A percentile compares a stretch with the other conserved stretches of the same genome.
These are phyloP conservation scores for Aegithalos caudatus DNA, from an alignment of 2,113 vertebrate genomes.

Conservation along the genomic window DNA sequence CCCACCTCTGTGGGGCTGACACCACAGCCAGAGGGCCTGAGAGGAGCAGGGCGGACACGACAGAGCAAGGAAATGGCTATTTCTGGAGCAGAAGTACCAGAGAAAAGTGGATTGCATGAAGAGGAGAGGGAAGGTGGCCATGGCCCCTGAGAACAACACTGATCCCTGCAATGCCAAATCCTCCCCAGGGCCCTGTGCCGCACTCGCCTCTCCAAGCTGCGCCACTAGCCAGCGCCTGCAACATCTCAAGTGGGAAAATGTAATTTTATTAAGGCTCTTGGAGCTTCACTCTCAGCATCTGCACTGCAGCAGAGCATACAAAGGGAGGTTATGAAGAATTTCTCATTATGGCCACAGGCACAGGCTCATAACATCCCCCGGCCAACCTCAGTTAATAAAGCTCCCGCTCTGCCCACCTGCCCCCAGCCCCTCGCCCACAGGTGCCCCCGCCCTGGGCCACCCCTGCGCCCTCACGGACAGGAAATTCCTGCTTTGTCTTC, in stretches of 20 bases:
- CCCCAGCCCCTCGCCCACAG: background rate
- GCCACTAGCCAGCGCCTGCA: background rate
- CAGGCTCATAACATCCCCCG: background rate
- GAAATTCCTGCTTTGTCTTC: background rate
- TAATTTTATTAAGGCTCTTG: constrained; percentile 13
- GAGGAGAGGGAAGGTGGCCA: background rate
- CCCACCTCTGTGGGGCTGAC: background rate
- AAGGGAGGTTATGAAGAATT: constrained; percentile 18
- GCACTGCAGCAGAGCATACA: constrained; percentile 35
- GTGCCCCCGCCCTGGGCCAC: background rate
- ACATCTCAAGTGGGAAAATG: constrained; percentile 16
- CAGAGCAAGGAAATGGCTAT: accelerated
- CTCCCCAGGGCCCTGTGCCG: background rate
- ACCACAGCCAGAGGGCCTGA: background rate
- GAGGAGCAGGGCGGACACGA: background rate
- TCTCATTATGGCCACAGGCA: background rate
- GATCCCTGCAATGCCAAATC: accelerated
- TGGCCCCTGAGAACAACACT: background rate
- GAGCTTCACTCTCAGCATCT: constrained; percentile 6
- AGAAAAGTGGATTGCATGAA: accelerated
- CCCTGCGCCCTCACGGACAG: background rate
- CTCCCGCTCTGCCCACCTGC: background rate
- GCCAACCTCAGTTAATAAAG: background rate
- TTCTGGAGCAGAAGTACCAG: background rate
- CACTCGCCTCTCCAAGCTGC: accelerated